phyloP scores from a whole-genome alignment of 2,113 vertebrate genomes.

The Malurus cyaneus region DNA sequence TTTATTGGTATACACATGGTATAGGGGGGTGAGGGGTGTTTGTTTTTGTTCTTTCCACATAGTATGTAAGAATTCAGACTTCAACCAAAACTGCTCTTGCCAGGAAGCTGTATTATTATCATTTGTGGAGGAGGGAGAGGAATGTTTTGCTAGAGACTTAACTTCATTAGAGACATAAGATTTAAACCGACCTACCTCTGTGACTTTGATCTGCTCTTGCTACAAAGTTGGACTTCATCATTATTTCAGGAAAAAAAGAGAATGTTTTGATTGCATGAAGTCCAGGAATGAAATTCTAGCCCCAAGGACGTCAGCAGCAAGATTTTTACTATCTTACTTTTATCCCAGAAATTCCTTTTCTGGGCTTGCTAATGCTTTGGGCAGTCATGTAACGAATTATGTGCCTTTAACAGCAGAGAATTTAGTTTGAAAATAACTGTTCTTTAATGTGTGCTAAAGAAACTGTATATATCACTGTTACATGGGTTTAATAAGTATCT shows the following conservation, averaged over 20 bases:
- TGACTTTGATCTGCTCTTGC: not conserved
- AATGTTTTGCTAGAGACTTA: not conserved
- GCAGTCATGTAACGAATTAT: not conserved
- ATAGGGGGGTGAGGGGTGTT: not conserved
- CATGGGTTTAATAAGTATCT: not conserved
- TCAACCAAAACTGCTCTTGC: not conserved
- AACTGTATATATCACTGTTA: not conserved
- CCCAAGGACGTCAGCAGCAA: not conserved
- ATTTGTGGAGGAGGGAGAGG: not conserved
- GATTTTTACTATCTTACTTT: not conserved
- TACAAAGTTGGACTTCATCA: not conserved
- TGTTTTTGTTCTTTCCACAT: not conserved
- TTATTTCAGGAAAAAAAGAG: not conserved
- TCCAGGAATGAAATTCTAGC: not conserved
- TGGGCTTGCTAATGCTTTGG: not conserved
- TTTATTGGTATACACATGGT: not conserved
- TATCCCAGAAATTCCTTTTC: not conserved
- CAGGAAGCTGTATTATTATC: not conserved
- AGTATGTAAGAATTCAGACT: not conserved
- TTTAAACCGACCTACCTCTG: not conserved
- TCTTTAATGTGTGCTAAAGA: not conserved
- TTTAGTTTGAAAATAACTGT: not conserved
- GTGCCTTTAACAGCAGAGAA: not conserved
- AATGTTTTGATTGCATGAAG: not conserved
- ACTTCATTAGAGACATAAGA: not conserved